These are phyloP conservation scores for Onychomys torridus DNA, from an alignment of 2,797 vertebrate genomes.

Conservation along the genomic window DNA sequence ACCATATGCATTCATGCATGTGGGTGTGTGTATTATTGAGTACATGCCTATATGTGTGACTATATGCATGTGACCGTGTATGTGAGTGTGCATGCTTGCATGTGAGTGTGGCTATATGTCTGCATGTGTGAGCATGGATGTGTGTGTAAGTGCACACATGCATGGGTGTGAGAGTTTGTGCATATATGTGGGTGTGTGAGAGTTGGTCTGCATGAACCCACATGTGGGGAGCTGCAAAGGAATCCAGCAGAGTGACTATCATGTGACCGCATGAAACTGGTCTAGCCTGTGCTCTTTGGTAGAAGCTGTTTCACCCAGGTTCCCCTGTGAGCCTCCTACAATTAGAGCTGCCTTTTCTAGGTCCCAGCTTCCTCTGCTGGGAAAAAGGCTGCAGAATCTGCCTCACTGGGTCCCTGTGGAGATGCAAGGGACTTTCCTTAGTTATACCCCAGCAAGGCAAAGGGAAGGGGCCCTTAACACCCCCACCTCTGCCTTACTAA, in stretches of 20 bases:
- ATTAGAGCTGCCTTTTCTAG: neutral
- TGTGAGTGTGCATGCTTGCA: neutral
- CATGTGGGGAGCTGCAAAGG: neutral
- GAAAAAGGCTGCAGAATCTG: neutral
- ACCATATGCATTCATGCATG: neutral
- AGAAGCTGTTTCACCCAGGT: neutral
- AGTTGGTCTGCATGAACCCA: neutral
- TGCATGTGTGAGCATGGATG: neutral
- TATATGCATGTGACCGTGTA: accelerated
- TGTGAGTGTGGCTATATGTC: neutral
- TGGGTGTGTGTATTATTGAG: neutral
- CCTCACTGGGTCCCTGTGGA: neutral
- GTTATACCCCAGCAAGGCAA: too few relatives aligned
- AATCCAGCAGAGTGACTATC: neutral
- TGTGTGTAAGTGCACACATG: neutral
- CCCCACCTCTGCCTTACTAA: too few relatives aligned
- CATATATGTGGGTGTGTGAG: neutral
- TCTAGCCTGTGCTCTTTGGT: neutral
- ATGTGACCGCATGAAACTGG: neutral
- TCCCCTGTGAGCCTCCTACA: neutral
- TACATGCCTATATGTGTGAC: neutral
- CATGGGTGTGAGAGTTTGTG: neutral
- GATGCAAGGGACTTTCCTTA: accelerated
- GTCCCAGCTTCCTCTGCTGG: neutral
- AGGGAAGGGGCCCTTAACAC: neutral